Evolutionary conservation across 2,888 invertebrate species (phyloP).

Genomic region (Apotomis turbidana): DNA sequence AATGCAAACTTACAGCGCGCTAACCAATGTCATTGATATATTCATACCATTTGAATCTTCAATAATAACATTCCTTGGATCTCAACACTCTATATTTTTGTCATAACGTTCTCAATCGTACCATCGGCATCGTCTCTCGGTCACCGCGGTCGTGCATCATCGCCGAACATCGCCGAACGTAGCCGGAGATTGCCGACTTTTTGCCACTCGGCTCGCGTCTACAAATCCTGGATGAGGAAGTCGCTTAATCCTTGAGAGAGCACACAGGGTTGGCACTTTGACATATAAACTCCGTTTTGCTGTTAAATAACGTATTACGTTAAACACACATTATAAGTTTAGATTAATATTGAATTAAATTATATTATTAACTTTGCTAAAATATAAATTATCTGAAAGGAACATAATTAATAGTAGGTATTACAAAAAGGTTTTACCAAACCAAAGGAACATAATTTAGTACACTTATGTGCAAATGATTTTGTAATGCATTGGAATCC

Average conservation of each 20-base stretch:
- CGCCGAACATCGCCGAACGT: slow-evolving; percentile 25
- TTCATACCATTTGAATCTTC: too few species aligned
- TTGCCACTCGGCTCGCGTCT: slow-evolving; percentile 45
- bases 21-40: too few species aligned
- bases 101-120: not conserved
- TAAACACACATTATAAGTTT: too few species aligned
- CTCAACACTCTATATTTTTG: not conserved
- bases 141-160: slow-evolving; percentile 20
- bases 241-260: slow-evolving; percentile 46
- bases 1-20: too few species aligned
- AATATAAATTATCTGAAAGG: too few species aligned
- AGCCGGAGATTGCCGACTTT: slow-evolving; percentile 39
- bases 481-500: too few species aligned
- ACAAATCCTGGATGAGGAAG: slow-evolving; percentile 48
- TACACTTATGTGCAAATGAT: too few species aligned
- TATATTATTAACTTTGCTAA: not conserved
- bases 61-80: not conserved
- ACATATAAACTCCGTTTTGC: not conserved
- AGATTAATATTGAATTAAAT: not conserved
- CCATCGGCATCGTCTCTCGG: slow-evolving; percentile 1
- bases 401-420: too few species aligned
- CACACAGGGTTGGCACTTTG: slow-evolving; percentile 29
- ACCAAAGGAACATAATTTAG: too few species aligned
- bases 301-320: too few species aligned
- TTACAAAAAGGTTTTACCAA: too few species aligned